phyloP scores from a whole-genome alignment of 2,888 invertebrate species.

The Drosophila neutralis region DNA sequence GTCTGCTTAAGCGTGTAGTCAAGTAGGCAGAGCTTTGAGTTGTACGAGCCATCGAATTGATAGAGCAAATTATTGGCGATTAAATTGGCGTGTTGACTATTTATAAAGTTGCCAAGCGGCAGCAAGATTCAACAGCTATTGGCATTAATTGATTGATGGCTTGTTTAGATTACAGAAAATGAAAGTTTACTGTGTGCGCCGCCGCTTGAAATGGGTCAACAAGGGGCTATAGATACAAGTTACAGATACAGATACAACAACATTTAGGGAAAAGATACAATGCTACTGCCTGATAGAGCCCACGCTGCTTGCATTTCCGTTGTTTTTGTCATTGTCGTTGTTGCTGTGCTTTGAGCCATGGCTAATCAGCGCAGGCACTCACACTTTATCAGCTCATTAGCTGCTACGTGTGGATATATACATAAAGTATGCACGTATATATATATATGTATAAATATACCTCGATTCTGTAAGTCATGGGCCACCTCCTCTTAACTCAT shows the following conservation, averaged over 20 bases:
- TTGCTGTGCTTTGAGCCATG: conserved; percentile 46
- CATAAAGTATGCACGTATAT: conserved; percentile 14
- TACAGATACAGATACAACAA: conserved; percentile 11
- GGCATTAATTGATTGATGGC: conserved; percentile 78
- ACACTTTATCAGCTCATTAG: conserved; percentile 57
- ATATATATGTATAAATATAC: neutral
- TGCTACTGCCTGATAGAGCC: conserved; percentile 48
- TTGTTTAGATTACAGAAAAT: conserved; percentile 75
- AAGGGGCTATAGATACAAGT: conserved; percentile 13
- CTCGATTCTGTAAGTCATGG: conserved; percentile 60
- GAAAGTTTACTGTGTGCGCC: conserved; percentile 56
- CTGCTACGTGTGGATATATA: conserved; percentile 15
- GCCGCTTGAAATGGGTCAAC: conserved; percentile 66
- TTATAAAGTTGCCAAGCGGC: conserved; percentile 38
- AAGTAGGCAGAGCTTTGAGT: conserved; percentile 37
- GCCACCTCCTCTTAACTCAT: conserved; percentile 38
- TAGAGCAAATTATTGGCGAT: conserved; percentile 72
- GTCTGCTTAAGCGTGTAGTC: conserved; percentile 21
- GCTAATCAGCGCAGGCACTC: conserved; percentile 61
- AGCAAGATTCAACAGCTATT: conserved; percentile 50
- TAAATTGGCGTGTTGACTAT: conserved; percentile 53
- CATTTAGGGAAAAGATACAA: conserved; percentile 28
- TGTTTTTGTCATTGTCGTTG: conserved; percentile 13
- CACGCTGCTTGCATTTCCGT: conserved; percentile 44
- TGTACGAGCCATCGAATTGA: conserved; percentile 57